Base-by-base conservation (phyloP, 2,888 invertebrate species). In the Microdon myrmicae region DNA sequence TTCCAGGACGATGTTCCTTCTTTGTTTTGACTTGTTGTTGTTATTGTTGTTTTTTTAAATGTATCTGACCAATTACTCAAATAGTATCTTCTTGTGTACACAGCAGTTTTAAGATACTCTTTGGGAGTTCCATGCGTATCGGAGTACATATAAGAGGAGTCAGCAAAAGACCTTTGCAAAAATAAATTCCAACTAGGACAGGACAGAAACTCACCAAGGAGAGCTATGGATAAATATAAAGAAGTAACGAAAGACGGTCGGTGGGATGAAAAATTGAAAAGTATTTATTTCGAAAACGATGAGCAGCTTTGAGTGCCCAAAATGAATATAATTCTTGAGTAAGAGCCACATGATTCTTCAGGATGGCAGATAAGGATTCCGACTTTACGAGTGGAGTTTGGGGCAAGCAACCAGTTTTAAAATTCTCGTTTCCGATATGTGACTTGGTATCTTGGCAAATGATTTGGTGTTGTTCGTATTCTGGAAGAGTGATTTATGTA, bases 271-370 rank as follows among this genome's bases (percentile, higher is more conserved):
- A 64, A 64, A 64, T 64, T 64, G 64, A 64, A 64, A 64, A 64
- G 64, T 64, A 64, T 64, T 64, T 64, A 64, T 64, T 64, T 53
- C 58, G 32, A 64, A 64, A 64, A 64, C 64, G 64, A 64, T 64
- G 64, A 64, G 64, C 64, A 64, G 64, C 64, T 64, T 43, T 64
- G 64, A 64, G 64, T 64, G 64, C 64, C 51, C 64, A 64, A 64
- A 64, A 64, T 64, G 58, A 64, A 64, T 64, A 64, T 64, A 64
- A 64, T 64, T 64, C 58, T 64, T 58, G 58, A 58, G 58, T 58
- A 58, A 64, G 64, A 64, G 51, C 64, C 64, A 64, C 64, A 64
- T 64, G 64, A 64, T 64, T 58, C 64, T 58, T 64, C 47, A 23
- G 51, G 51, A 37, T 43, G 31, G 43, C 29, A 58, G 64, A 58